Conservation (phyloP, 1,140 invertebrate genomes). For the Zaprionus gabonicus region DNA sequence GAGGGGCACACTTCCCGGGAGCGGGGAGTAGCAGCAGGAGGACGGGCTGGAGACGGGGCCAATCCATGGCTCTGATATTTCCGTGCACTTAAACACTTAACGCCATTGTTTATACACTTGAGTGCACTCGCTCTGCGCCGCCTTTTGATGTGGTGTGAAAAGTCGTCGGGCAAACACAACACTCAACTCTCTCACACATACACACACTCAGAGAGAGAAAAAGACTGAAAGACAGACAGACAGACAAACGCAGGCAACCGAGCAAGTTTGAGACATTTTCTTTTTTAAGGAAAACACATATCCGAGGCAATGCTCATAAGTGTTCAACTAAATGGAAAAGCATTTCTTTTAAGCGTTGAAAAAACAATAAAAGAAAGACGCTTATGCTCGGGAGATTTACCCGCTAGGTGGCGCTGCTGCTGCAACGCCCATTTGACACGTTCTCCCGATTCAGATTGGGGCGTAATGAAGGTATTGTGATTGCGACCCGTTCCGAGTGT, state of each 20-base stretch:
- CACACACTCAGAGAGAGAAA: not conserved
- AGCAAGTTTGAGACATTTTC: conserved; percentile 59
- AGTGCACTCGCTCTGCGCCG: conserved; percentile 75
- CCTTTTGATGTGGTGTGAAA: conserved; percentile 80
- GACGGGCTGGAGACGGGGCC: not conserved
- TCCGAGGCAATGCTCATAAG: conserved; percentile 77
- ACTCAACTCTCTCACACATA: conserved; percentile 41
- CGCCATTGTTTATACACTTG: conserved; percentile 83
- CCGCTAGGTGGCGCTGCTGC: conserved; percentile 5
- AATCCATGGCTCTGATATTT: conserved; percentile 70
- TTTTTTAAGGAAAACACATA: conserved; percentile 66
- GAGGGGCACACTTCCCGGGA: not conserved
- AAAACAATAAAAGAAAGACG: conserved; percentile 80
- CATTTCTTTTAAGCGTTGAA: conserved; percentile 82
- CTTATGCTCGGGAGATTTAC: conserved; percentile 66
- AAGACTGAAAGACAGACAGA: conserved; percentile 1
- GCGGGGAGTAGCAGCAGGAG: not conserved
- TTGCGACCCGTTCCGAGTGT: conserved; percentile 39
- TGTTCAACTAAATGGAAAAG: conserved; percentile 81
- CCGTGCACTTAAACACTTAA: conserved; percentile 83
- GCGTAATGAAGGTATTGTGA: conserved; percentile 76
- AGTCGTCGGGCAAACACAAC: conserved; percentile 64
- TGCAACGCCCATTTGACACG: not conserved
- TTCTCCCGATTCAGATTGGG: conserved; percentile 15
- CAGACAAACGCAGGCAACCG: not conserved